These are phyloP conservation scores for Podocnemis expansa DNA, from an alignment of 2,113 vertebrate species.

Conservation along the genomic window DNA sequence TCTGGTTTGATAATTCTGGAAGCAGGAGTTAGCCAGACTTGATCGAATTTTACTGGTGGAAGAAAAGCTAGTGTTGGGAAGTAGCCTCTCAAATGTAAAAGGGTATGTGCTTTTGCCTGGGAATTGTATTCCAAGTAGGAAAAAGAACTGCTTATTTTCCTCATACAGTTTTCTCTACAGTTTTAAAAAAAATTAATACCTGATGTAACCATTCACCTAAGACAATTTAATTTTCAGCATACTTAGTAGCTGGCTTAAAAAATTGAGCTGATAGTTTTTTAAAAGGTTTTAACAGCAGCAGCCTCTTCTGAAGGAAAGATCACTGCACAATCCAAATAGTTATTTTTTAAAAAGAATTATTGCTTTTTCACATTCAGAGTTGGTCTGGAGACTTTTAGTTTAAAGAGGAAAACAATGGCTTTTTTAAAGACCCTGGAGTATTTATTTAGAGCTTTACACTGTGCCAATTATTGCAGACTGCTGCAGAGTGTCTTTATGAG, in stretches of 20 bases:
- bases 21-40: neutral
- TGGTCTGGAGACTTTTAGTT: neutral
- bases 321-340: neutral
- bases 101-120: conserved; percentile 8
- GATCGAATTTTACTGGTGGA: fast-evolving
- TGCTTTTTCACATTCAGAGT: neutral
- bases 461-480: neutral
- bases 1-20: neutral
- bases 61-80: neutral
- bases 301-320: neutral
- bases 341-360: neutral
- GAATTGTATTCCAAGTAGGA: neutral
- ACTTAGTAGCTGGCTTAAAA: neutral
- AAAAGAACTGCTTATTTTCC: conserved; percentile 11
- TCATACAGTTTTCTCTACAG: neutral
- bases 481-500: neutral
- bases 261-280: neutral
- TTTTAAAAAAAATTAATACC: neutral
- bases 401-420: conserved; percentile 6
- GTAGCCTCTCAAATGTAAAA: neutral
- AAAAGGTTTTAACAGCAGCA: conserved; percentile 16
- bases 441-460: neutral
- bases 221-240: neutral
- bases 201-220: neutral
- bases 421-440: neutral